phyloP scores from a whole-genome alignment of 1,140 invertebrate species.

The Caenorhabditis briggsae region DNA sequence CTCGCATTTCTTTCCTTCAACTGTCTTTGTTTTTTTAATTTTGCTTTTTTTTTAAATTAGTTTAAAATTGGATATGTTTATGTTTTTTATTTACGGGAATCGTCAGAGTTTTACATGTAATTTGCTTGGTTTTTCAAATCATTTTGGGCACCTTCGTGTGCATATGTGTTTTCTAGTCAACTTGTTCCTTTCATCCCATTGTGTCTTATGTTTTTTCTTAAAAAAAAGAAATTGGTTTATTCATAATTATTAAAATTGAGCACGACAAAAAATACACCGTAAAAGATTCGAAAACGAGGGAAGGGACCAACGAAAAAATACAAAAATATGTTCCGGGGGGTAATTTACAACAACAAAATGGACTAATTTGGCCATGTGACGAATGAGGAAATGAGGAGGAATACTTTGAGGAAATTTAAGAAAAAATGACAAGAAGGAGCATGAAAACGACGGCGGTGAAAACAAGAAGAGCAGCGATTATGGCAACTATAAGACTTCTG shows the following conservation, averaged over 20 bases:
- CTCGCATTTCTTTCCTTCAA: background rate
- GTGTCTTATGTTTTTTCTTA: background rate
- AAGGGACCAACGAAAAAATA: background rate
- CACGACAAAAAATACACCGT: conserved; percentile 33
- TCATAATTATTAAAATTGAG: conserved; percentile 6
- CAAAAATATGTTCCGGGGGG: background rate
- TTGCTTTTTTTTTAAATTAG: background rate
- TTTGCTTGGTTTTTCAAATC: background rate
- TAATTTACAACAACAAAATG: background rate
- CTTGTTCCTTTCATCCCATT: background rate
- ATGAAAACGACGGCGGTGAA: conserved; percentile 26
- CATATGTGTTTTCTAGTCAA: conserved; percentile 20
- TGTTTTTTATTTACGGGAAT: background rate
- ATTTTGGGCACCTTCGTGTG: background rate
- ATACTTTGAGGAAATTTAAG: background rate
- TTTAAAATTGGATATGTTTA: conserved; percentile 33
- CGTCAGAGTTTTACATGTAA: conserved; percentile 49
- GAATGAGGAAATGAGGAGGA: background rate
- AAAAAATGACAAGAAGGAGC: conserved; percentile 34
- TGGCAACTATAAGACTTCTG: conserved; percentile 8
- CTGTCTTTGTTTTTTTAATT: background rate
- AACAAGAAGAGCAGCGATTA: conserved; percentile 23
- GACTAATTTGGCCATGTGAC: background rate
- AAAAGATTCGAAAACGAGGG: background rate
- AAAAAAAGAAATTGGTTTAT: conserved; percentile 25